These are phyloP conservation scores for Philopedon plagiatum DNA, from an alignment of 2,888 invertebrate species.

Conservation along the genomic window DNA sequence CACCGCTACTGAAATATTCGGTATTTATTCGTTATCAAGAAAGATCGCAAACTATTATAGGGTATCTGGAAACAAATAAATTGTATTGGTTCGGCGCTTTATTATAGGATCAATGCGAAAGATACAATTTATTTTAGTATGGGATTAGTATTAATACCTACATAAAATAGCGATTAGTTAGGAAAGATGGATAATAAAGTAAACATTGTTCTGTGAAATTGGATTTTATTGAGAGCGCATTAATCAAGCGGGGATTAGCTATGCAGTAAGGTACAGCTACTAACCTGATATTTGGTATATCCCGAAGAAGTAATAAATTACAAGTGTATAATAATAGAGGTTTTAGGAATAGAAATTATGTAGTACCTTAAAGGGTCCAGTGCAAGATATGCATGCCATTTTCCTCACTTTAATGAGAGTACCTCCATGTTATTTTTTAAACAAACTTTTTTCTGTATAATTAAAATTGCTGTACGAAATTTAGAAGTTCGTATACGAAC, in stretches of 20 bases:
- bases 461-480: too few species aligned
- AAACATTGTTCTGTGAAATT: constrained; percentile 4
- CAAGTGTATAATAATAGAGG: not conserved
- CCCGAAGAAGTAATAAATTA: not conserved
- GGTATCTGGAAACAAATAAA: constrained; percentile 28
- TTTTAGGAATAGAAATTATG: not conserved
- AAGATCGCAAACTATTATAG: constrained; percentile 14
- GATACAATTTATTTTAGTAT: constrained; percentile 31
- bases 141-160: constrained; percentile 31
- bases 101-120: constrained; percentile 29
- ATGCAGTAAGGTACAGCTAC: constrained; percentile 4
- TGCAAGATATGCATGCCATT: too few species aligned
- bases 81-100: constrained; percentile 26
- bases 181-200: constrained; percentile 22
- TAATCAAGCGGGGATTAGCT: constrained; percentile 11
- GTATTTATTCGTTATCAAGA: constrained; percentile 16
- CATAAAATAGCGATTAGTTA: constrained; percentile 25
- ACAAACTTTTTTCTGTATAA: too few species aligned
- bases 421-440: too few species aligned
- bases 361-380: too few species aligned
- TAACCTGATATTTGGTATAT: constrained; percentile 9
- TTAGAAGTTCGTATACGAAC: too few species aligned
- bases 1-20: constrained; percentile 6
- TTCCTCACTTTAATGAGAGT: too few species aligned
- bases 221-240: constrained; percentile 30